Evolutionary conservation across 1,140 invertebrate species (phyloP).

Genomic region (Archivesica marissinica): DNA sequence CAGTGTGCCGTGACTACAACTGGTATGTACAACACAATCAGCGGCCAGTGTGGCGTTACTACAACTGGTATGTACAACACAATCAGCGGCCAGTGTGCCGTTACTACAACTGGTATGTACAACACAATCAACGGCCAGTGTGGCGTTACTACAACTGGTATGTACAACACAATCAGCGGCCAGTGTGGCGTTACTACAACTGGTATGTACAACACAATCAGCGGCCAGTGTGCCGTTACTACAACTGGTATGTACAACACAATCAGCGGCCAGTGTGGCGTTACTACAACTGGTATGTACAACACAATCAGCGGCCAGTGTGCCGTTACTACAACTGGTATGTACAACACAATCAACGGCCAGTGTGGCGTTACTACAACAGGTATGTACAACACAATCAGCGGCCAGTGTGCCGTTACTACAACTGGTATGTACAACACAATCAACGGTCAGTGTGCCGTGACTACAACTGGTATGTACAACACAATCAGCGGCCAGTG

Average conservation of each 20-base stretch:
- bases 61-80: constrained; percentile 72
- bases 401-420: constrained; percentile 74
- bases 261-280: constrained; percentile 76
- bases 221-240: constrained; percentile 74
- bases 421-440: constrained; percentile 72
- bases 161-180: constrained; percentile 74
- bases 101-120: constrained; percentile 74
- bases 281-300: constrained; percentile 74
- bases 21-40: constrained; percentile 75
- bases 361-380: constrained; percentile 72
- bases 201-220: constrained; percentile 75
- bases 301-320: constrained; percentile 74
- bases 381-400: constrained; percentile 75
- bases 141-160: constrained; percentile 75
- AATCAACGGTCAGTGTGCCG: constrained; percentile 75
- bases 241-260: constrained; percentile 72
- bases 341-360: constrained; percentile 74
- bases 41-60: constrained; percentile 74
- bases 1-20: constrained; percentile 71
- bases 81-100: constrained; percentile 76
- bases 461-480: constrained; percentile 74
- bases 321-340: constrained; percentile 75
- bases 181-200: constrained; percentile 72
- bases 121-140: constrained; percentile 74
- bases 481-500: constrained; percentile 74